Percentiles rank a stretch among this genome's conserved stretches.
These are phyloP conservation scores for Antheraea assamensis DNA, from an alignment of 2,888 invertebrate species.

Conservation along the genomic window DNA sequence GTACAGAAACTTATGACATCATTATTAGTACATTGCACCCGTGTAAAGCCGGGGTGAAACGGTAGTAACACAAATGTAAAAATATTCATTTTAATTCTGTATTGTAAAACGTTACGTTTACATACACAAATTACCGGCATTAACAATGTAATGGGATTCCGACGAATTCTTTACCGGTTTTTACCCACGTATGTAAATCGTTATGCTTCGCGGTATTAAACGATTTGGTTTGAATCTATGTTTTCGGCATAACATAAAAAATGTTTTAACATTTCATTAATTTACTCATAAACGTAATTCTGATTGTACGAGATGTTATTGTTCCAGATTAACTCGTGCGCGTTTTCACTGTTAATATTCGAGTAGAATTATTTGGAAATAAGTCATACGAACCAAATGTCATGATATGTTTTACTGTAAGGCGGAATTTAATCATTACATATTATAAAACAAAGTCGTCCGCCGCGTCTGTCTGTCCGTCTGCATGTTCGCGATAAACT, in stretches of 20 bases:
- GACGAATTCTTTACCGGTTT: constrained; percentile 20
- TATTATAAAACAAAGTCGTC: no score
- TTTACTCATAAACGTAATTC: neutral
- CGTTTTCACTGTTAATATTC: neutral
- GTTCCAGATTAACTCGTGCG: constrained; percentile 7
- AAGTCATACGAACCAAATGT: no score
- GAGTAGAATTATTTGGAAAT: no score
- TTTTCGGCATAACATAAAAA: neutral
- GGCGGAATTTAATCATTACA: no score
- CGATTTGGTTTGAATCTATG: neutral
- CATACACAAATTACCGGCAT: constrained; percentile 9
- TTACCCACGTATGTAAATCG: constrained; percentile 19
- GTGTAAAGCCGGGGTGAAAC: no score
- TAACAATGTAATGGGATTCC: constrained; percentile 23
- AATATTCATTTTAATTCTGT: neutral
- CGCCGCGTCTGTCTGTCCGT: no score
- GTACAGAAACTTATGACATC: no score
- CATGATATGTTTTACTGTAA: no score
- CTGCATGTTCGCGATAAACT: no score
- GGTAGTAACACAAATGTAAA: neutral
- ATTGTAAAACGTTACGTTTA: neutral
- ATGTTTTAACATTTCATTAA: neutral
- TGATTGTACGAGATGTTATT: neutral
- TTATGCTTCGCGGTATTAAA: constrained; percentile 18
- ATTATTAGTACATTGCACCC: no score